Base-by-base conservation (phyloP, 2,797 vertebrate genomes). In the Myotis myotis region DNA sequence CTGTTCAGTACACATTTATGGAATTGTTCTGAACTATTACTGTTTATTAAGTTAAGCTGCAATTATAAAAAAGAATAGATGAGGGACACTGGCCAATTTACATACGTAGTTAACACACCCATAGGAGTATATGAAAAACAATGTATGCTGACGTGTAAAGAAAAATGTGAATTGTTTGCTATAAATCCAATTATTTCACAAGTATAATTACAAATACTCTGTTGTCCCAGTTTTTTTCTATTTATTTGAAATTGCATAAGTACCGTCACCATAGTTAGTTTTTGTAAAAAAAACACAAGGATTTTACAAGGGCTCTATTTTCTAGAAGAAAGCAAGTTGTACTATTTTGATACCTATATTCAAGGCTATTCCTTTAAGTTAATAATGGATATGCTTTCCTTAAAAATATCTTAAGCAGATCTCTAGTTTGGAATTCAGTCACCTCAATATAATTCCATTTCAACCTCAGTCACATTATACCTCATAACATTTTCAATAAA, bases 401-500 rank as follows among this genome's bases (percentile, higher is more conserved):
- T 55, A 57, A 86, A 68, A 68, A 70, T 55, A 8, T 60, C 8
- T 91, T 82, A 81, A 64, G 71, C 6, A 22, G 36, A 41, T 72
- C 15, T 71, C 9, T 68, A n/a, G 60, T 62, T 62, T 28, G 84
- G 36, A 79, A 86, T 93, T 75, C 53, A 89, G 9, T 33, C n/a
- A 79, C 11, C 2, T 94, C 33, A 71, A 62, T 6, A 44, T 78
- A 55, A 79, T 80, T 80, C 91, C 25, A 90, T 75, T 82, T 72
- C 11, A 93, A 71, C 9, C 8, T 94, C 5, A 88, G 12, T 64
- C 19, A 80, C 85, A 2, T 57, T 78, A 76, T 25, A 87, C 2
- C 86, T 72, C 38, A 41, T 44, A 92, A 71, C 30, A 79, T 72
- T 88, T 92, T 93, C 23, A 83, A 82, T 10, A 79, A 89, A 92